Evolutionary conservation across 2,113 vertebrate species (phyloP), one percentile per base, ranked within the genome.

Genomic region (Neotragus moschatus): DNA sequence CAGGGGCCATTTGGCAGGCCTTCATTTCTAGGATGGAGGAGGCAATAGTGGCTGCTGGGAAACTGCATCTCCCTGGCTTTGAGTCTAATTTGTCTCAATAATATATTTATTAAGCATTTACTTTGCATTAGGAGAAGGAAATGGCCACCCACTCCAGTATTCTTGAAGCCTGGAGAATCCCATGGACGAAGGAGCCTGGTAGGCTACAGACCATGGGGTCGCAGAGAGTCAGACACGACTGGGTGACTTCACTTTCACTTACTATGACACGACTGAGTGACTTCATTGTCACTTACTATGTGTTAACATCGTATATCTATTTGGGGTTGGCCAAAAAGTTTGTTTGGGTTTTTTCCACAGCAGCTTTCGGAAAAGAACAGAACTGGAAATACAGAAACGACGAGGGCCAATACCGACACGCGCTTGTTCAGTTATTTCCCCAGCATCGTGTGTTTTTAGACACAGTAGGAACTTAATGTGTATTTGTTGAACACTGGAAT

Each of bases 381-480:
- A 61, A 7, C 19, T 30, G 53, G 26, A 55, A 88, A 82, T 47
- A 36, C 10, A 81, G 89, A 75, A 12, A 23, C 8, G 10, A 23
- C 2, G 21, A 26, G 11, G 49, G 21, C 80, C 36, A 55, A 84
- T 79, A 9, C 16, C 30, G 55, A 6, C 0, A 1, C 1, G 25
- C 1, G 1, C 88, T 30, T 49, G 25, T 56, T 84, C 58, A 33
- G 19, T 85, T 39, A 51, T 70, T 15, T 88, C 39, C n/a, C 85
- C 55, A 26, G 9, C 6, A 17, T 43, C 11, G 6, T 16, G 47
- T 61, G 56, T 25, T 89, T 49, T 60, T 89, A 80, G 53, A 43
- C 45, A 43, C 2, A 19, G 23, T 16, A 61, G 28, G 84, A 92
- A 51, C 36, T 75, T 45, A 84, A 23, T 19, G 17, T 19, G 11